A percentile compares a stretch with the other conserved stretches of the same genome.
Evolutionary conservation across 1,140 invertebrate genomes (phyloP).

Genomic region (Artemia franciscana): DNA sequence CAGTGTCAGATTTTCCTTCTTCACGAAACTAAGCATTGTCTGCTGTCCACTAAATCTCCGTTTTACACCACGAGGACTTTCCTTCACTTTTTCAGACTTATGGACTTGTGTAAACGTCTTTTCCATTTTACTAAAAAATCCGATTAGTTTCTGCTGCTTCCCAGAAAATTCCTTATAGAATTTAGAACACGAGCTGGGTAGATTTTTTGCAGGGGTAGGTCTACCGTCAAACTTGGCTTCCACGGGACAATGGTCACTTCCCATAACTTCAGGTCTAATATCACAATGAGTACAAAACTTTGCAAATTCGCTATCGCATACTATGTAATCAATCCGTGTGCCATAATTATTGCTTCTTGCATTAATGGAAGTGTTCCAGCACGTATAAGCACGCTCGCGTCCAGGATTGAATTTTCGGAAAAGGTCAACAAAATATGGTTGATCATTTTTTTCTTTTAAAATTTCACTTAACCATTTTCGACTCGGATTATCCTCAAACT

Average conservation of each 20-base stretch:
- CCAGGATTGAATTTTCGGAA: constrained; percentile 27
- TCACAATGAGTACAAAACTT: constrained; percentile 18
- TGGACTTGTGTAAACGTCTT: neutral
- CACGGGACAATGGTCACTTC: constrained; percentile 34
- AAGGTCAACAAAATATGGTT: constrained; percentile 24
- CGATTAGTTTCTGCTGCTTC: constrained; percentile 25
- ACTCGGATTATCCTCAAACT: constrained; percentile 17
- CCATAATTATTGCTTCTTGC: constrained; percentile 31
- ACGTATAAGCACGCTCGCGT: constrained; percentile 24
- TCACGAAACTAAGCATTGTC: neutral
- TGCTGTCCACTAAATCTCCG: neutral
- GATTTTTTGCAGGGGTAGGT: constrained; percentile 16
- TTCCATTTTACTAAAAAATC: constrained; percentile 18
- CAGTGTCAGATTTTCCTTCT: neutral
- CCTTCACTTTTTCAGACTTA: neutral
- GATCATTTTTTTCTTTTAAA: constrained; percentile 9
- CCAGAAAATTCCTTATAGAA: constrained; percentile 28
- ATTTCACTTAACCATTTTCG: constrained; percentile 23
- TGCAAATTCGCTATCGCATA: constrained; percentile 20
- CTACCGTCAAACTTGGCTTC: constrained; percentile 18
- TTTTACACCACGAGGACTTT: neutral
- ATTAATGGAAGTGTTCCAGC: constrained; percentile 27
- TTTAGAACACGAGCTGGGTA: constrained; percentile 24
- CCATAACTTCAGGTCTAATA: constrained; percentile 25
- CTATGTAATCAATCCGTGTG: constrained; percentile 30